Conservation (phyloP, 2,888 invertebrate genomes). For the Notocelia uddmanniana region DNA sequence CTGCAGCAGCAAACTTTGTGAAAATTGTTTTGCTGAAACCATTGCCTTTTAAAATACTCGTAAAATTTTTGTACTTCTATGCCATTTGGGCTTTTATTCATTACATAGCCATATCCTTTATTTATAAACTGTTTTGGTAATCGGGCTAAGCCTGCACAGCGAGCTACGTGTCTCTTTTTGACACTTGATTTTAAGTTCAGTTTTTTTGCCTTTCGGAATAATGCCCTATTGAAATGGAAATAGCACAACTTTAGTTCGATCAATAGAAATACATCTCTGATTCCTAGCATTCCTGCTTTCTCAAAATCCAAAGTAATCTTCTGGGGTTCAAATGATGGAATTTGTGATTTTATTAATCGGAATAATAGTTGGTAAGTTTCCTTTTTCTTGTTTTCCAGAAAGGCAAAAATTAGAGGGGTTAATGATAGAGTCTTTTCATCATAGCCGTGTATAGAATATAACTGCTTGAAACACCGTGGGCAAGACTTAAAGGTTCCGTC, state of each 20-base stretch:
- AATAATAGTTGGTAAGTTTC: too few relatives aligned
- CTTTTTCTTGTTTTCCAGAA: too few relatives aligned
- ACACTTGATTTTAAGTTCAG: not conserved
- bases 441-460: not conserved
- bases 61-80: slow-evolving; percentile 9
- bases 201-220: slow-evolving; percentile 1
- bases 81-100: not conserved
- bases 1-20: slow-evolving; percentile 30
- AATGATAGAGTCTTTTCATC: not conserved
- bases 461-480: not conserved
- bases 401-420: not conserved
- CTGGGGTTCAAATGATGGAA: too few relatives aligned
- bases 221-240: not conserved
- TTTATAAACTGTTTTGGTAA: not conserved
- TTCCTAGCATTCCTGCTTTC: not conserved
- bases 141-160: not conserved
- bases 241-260: not conserved
- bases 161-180: slow-evolving; percentile 1
- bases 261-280: not conserved
- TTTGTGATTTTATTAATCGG: too few relatives aligned
- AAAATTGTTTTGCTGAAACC: slow-evolving; percentile 8
- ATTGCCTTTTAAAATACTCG: not conserved
- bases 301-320: not conserved
- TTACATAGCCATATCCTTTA: not conserved
- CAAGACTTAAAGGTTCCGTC: not conserved